phyloP scores from a whole-genome alignment of 2,888 invertebrate genomes.

The Eilema sororculum region DNA sequence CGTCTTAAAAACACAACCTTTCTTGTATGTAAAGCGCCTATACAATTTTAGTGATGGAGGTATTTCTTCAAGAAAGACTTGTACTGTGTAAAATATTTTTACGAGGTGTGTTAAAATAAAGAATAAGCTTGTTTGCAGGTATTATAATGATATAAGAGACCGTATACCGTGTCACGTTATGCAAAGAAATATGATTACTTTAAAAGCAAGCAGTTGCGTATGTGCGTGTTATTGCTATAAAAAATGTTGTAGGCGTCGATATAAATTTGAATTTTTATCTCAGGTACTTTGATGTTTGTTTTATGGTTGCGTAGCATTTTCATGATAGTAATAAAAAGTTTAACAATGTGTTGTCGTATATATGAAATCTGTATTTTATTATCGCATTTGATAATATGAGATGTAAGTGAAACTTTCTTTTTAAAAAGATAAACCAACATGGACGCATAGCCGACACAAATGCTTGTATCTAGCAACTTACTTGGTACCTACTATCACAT shows the following conservation, averaged over 20 bases:
- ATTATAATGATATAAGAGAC: conserved; percentile 28
- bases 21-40: conserved; percentile 43
- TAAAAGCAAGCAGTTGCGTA: conserved; percentile 24
- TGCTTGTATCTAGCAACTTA: too few species aligned
- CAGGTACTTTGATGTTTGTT: conserved; percentile 17
- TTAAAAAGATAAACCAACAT: too few species aligned
- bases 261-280: conserved; percentile 23
- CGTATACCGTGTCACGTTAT: conserved; percentile 28
- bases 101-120: conserved; percentile 39
- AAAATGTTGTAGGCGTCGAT: conserved; percentile 32
- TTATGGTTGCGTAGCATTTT: conserved; percentile 13
- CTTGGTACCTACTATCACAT: too few species aligned
- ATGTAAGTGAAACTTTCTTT: not conserved
- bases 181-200: conserved; percentile 36
- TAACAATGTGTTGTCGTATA: conserved; percentile 14
- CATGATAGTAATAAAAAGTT: conserved; percentile 15
- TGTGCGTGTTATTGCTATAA: conserved; percentile 38
- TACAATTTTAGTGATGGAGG: conserved; percentile 46
- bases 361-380: conserved; percentile 5
- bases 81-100: conserved; percentile 47
- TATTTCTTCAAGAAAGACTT: conserved; percentile 46
- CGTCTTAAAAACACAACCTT: conserved; percentile 21
- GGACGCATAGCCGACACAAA: too few species aligned
- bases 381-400: not conserved
- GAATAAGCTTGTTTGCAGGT: conserved; percentile 11